phyloP scores from a whole-genome alignment of 2,797 vertebrate genomes.

The Acanthornis magna region DNA sequence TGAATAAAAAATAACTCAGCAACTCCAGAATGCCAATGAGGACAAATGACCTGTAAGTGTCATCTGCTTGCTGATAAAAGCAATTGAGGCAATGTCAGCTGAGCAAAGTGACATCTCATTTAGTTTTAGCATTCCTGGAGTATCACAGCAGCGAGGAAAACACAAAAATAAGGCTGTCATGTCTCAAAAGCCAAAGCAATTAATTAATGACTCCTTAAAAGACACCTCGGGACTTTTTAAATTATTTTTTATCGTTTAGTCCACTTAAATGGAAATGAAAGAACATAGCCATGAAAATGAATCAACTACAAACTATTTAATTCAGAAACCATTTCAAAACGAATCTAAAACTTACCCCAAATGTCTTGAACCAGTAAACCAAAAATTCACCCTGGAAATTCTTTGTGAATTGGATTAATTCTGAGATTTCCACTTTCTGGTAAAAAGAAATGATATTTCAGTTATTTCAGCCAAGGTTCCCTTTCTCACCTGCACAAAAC shows the following conservation, averaged over 20 bases:
- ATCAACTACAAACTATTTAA: not conserved
- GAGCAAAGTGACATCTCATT: not conserved
- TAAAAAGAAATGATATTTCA: not conserved
- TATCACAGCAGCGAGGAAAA: not conserved
- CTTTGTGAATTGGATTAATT: not conserved
- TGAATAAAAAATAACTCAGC: conserved; percentile 13
- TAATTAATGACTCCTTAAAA: not conserved
- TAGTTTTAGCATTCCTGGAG: not conserved
- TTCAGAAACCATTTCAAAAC: not conserved
- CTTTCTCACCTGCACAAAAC: not conserved
- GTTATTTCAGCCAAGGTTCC: not conserved
- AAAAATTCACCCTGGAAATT: not conserved
- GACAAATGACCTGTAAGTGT: not conserved
- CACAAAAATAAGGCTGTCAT: not conserved
- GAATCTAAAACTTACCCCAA: not conserved
- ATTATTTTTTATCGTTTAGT: not conserved
- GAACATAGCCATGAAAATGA: not conserved
- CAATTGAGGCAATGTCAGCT: not conserved
- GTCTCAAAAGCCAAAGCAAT: not conserved
- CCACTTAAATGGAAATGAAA: not conserved
- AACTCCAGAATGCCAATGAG: conserved; percentile 21
- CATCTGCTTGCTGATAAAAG: not conserved
- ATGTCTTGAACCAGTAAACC: not conserved
- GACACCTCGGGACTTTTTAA: not conserved
- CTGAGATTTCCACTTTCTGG: not conserved